phyloP scores from a whole-genome alignment of 1,140 invertebrate genomes.

The Sycophila sp. region DNA sequence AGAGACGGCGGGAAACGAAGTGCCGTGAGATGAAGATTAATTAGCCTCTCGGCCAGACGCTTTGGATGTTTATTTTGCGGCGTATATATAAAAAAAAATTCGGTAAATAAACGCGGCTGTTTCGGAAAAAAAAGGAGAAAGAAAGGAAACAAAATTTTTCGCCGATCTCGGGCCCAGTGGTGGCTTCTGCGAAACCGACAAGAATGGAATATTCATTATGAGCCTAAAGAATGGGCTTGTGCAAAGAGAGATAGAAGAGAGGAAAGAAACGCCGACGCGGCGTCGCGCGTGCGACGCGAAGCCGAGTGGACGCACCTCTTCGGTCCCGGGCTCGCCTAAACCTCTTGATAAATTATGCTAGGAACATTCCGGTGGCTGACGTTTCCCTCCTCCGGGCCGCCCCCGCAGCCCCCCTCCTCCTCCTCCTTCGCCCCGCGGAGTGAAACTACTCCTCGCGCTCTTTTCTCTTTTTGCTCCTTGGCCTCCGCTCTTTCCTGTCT shows the following conservation, averaged over 20 bases:
- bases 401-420: constrained; percentile 20
- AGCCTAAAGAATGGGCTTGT: constrained; percentile 38
- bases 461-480: constrained; percentile 9
- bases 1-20: neutral
- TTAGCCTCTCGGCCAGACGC: neutral
- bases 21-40: constrained; percentile 21
- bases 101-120: neutral
- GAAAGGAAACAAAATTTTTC: neutral
- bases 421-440: constrained; percentile 14
- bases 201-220: constrained; percentile 55
- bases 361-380: constrained; percentile 47
- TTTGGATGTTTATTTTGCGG: neutral
- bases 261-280: constrained; percentile 40
- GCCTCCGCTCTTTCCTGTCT: constrained; percentile 30
- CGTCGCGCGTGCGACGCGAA: constrained; percentile 50
- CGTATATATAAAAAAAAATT: neutral
- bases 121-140: neutral
- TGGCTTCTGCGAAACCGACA: constrained; percentile 26
- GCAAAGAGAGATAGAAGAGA: neutral
- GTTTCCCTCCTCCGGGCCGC: constrained; percentile 36
- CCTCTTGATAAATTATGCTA: constrained; percentile 55
- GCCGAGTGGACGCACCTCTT: constrained; percentile 44
- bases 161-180: neutral
- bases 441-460: constrained; percentile 1
- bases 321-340: constrained; percentile 42